Conservation (phyloP, 2,797 vertebrate genomes). For the Scyliorhinus canicula region DNA sequence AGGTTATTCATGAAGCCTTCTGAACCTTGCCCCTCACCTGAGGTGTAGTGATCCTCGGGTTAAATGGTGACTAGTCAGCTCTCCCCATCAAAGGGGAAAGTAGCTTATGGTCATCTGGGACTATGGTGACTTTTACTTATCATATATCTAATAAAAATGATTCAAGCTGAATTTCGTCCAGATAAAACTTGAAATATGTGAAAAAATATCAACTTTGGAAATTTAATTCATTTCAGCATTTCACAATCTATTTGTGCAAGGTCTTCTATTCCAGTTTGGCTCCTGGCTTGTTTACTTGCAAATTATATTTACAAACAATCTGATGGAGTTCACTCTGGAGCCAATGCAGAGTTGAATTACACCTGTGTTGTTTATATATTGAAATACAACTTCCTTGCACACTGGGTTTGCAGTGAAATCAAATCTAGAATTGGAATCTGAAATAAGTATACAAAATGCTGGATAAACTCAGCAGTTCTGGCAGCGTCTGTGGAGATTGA, state of each 20-base stretch:
- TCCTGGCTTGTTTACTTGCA: slow-evolving; percentile 8
- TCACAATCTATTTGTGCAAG: background rate
- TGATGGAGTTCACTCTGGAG: background rate
- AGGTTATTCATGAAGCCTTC: too few relatives aligned
- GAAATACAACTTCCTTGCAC: slow-evolving; percentile 2
- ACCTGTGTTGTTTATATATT: background rate
- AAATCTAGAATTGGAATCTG: background rate
- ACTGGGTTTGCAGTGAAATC: background rate
- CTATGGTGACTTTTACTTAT: too few relatives aligned
- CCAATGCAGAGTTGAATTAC: slow-evolving; percentile 10
- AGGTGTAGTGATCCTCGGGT: too few relatives aligned
- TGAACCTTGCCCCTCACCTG: too few relatives aligned
- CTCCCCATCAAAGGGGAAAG: too few relatives aligned
- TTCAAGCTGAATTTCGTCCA: background rate
- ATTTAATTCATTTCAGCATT: background rate
- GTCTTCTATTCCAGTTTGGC: slow-evolving; percentile 27
- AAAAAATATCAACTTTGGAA: background rate
- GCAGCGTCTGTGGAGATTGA: too few relatives aligned
- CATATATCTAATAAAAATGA: background rate
- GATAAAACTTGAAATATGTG: background rate
- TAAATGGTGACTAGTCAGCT: too few relatives aligned
- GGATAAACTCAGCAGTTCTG: too few relatives aligned
- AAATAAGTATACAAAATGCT: too few relatives aligned
- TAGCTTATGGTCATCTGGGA: too few relatives aligned
- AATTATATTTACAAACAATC: slow-evolving; percentile 19